A percentile compares a stretch with the other conserved stretches of the same genome.
Conservation (phyloP, 2,888 invertebrate species). For the Megastigmus dorsalis region DNA sequence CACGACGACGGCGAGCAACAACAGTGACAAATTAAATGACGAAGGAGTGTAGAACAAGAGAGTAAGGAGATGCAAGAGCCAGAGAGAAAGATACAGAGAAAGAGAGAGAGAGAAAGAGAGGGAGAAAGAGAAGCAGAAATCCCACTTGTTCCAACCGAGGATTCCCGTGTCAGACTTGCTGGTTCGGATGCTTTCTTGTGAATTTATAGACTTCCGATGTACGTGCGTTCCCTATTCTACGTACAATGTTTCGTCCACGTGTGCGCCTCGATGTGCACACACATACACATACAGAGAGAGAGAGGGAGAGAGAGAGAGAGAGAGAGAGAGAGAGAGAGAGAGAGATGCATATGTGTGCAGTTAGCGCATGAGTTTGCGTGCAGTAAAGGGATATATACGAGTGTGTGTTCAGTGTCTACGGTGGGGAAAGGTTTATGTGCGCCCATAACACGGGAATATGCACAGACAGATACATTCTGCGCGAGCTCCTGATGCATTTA, state of each 20-base stretch:
- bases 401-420: too few relatives aligned
- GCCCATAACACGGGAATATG: constrained; percentile 16
- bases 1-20: too few relatives aligned
- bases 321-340: too few relatives aligned
- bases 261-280: background rate
- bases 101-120: background rate
- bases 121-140: background rate
- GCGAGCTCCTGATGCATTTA: too few relatives aligned
- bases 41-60: background rate
- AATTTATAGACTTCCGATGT: constrained; percentile 48
- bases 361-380: background rate
- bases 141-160: constrained; percentile 3
- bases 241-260: background rate
- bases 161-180: constrained; percentile 11
- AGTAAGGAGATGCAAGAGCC: background rate
- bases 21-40: too few relatives aligned
- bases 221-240: background rate
- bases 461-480: too few relatives aligned
- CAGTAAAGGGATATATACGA: background rate
- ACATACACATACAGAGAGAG: too few relatives aligned
- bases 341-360: background rate
- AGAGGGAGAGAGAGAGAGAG: too few relatives aligned
- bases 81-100: background rate
- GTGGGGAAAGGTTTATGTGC: constrained; percentile 17
- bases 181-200: constrained; percentile 23